phyloP scores from a whole-genome alignment of 2,888 invertebrate species.

The Drosophila limbata region DNA sequence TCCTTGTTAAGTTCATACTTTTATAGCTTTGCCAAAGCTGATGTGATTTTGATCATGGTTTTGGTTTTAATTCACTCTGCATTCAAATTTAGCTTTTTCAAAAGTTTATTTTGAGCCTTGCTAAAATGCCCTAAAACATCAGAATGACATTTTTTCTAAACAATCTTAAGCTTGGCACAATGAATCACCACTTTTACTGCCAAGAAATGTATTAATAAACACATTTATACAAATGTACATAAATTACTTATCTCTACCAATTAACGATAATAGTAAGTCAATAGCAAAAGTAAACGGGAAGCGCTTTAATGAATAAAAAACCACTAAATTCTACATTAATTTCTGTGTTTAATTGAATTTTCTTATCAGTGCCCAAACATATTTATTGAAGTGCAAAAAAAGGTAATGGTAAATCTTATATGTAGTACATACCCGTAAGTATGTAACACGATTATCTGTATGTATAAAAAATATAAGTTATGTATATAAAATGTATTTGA shows the following conservation, averaged over 20 bases:
- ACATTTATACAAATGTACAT: not conserved
- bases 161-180: not conserved
- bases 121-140: not conserved
- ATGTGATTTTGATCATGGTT: too few relatives aligned
- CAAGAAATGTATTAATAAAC: not conserved
- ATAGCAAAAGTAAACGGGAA: not conserved
- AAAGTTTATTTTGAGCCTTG: not conserved
- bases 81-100: too few relatives aligned
- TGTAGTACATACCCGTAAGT: not conserved
- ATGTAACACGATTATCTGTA: not conserved
- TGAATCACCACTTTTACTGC: not conserved
- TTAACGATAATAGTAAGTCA: not conserved
- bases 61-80: too few relatives aligned
- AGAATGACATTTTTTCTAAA: not conserved
- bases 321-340: not conserved
- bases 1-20: not conserved
- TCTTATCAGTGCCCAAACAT: slow-evolving; percentile 21
- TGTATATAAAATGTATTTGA: slow-evolving; percentile 21
- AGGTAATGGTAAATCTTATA: not conserved
- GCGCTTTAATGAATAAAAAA: slow-evolving; percentile 2
- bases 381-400: slow-evolving; percentile 11
- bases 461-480: not conserved
- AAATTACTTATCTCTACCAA: not conserved
- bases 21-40: too few relatives aligned
- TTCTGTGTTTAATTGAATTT: slow-evolving; percentile 8